Evolutionary conservation across 2,113 vertebrate species (phyloP).

Genomic region (Hippopotamus amphibius): DNA sequence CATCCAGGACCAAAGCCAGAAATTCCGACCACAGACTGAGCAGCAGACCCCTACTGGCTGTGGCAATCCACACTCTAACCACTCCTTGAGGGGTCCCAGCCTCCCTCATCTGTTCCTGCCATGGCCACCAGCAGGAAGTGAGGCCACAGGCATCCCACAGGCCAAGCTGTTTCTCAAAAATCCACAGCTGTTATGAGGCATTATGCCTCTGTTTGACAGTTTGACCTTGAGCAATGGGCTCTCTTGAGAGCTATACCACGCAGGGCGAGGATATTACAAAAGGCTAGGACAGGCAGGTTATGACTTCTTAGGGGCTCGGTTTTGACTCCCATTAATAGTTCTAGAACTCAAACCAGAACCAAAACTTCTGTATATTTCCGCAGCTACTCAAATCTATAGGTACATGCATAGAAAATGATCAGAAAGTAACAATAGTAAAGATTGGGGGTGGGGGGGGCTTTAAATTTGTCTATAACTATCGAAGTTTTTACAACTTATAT

Average conservation of each 20-base stretch:
- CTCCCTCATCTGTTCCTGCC: neutral
- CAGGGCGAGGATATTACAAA: neutral
- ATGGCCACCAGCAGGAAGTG: neutral
- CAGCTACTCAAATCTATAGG: neutral
- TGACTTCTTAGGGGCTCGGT: neutral
- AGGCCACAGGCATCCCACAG: neutral
- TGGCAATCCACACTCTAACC: no score
- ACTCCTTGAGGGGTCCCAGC: neutral
- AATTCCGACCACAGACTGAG: neutral
- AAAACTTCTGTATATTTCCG: neutral
- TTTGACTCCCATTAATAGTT: neutral
- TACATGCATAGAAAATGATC: neutral
- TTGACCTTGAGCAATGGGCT: neutral
- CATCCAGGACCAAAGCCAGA: neutral
- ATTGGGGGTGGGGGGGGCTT: neutral
- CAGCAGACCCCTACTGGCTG: neutral
- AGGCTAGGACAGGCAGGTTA: neutral
- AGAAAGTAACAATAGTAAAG: neutral
- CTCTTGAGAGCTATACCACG: neutral
- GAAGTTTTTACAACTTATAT: neutral
- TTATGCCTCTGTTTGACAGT: neutral
- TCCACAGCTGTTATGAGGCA: neutral
- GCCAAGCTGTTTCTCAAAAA: neutral
- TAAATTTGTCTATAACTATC: neutral
- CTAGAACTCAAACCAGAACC: neutral